Evolutionary conservation across 2,888 invertebrate species (phyloP).

Genomic region (Pheosia gnoma): DNA sequence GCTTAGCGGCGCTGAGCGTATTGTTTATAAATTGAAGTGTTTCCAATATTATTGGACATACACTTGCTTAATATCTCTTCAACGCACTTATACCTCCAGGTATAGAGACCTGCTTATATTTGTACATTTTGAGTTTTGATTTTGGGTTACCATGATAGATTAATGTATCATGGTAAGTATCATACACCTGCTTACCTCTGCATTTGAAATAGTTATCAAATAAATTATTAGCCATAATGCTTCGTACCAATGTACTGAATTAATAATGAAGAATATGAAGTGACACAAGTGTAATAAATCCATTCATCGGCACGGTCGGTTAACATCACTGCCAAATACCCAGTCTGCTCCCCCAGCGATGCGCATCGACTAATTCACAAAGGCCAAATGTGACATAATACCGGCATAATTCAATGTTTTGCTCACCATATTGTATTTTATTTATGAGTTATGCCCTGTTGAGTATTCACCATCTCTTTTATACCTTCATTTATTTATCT

Average conservation of each 20-base stretch:
- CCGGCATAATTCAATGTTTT: constrained; percentile 84
- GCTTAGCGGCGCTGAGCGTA: constrained; percentile 49
- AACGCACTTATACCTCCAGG: too few relatives aligned
- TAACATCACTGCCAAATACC: constrained; percentile 68
- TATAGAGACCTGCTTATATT: too few relatives aligned
- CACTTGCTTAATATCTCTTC: constrained; percentile 21
- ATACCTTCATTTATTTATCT: constrained; percentile 36
- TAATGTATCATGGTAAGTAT: too few relatives aligned
- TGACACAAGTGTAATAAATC: constrained; percentile 58
- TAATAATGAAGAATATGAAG: constrained; percentile 10
- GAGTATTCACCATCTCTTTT: constrained; percentile 60
- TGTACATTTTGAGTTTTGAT: too few relatives aligned
- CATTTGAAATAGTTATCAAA: too few relatives aligned
- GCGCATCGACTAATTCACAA: constrained; percentile 78
- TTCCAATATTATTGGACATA: constrained; percentile 41
- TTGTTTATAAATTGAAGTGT: constrained; percentile 67
- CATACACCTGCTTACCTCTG: too few relatives aligned
- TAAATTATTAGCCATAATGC: too few relatives aligned
- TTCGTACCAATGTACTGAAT: background rate
- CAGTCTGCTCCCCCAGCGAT: constrained; percentile 70
- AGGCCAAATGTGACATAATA: constrained; percentile 85
- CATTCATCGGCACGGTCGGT: constrained; percentile 54
- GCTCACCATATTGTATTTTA: constrained; percentile 85
- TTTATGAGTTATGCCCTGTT: constrained; percentile 83
- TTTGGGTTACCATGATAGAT: too few relatives aligned